Base-by-base conservation (phyloP, 2,113 vertebrate species). In the Pangasianodon hypophthalmus region DNA sequence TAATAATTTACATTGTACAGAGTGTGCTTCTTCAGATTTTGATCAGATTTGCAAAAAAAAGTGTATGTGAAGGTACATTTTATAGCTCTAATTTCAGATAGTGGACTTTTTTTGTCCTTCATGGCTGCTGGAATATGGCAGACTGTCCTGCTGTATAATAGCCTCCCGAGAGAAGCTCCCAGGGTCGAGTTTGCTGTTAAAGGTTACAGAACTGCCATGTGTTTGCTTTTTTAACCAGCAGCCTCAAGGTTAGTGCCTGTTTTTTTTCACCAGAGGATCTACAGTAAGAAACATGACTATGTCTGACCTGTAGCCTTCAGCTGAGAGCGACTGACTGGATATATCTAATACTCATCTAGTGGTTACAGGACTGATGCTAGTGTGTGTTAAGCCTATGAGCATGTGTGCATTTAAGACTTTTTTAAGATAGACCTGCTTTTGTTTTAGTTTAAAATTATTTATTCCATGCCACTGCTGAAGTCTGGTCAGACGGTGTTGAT, bases 161-260 rank as follows among this genome's bases (percentile, higher is more conserved):
- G 37, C 32, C 73, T 80, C 86, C 73, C 18, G 16, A 79, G 73
- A 80, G 86, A 80, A 48, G 24, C 73, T 80, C 73, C 29, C 24
- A 29, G 73, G 86, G 73, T 87, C 56, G n/a, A 48, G 54, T 46
- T 75, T 62, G 29, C 41, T 80, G 86, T 87, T 75, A 87, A 87
- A 87, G 56, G 86, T 86, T 71, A 71, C 64, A 52, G 18, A 26
- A 86, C 29, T 52, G 64, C 44, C 41, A 26, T 50, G 75, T 79
- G 44, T 50, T 79, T 79, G 44, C 75, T 79, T 79, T 79, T 50
- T 52, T 37, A 71, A 80, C 73, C 29, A 56, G 52, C n/a, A 41
- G 50, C 71, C 86, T 52, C 86, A 87, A 58, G 71, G 71, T 87
- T 32, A 77, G 3, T 52, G 19, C 11, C 37, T 14, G 41, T 46